Evolutionary conservation across 37 sponge, comb jelly and placozoan species (phyloP).

Genomic region (Theonella swinhoei): DNA sequence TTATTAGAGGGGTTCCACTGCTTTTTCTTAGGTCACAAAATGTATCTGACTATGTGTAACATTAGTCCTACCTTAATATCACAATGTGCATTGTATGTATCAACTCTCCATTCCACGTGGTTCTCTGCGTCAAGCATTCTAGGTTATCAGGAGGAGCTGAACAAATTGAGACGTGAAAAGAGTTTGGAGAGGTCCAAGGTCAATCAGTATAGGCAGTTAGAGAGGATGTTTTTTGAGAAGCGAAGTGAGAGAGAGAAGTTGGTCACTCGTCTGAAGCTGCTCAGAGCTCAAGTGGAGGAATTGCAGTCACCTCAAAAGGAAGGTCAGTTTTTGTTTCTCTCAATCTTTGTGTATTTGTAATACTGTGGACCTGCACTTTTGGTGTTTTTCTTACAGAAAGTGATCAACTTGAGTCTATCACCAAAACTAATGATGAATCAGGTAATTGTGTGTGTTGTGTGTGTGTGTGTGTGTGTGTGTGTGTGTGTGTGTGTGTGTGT

Average conservation of each 20-base stretch:
- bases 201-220: slow-evolving; percentile 2
- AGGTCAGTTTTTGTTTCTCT: slow-evolving; percentile 8
- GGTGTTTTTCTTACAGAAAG: background rate
- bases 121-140: no score
- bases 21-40: no score
- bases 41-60: no score
- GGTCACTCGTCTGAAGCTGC: slow-evolving; percentile 16
- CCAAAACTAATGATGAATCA: background rate
- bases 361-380: background rate
- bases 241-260: slow-evolving; percentile 38
- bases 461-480: background rate
- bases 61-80: no score
- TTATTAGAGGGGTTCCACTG: no score
- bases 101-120: no score
- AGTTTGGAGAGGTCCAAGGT: background rate
- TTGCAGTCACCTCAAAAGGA: slow-evolving; percentile 27
- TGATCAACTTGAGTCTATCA: no score
- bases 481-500: slow-evolving; percentile 22
- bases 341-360: background rate
- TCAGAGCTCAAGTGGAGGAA: slow-evolving; percentile 10
- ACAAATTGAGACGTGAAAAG: background rate
- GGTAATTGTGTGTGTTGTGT: background rate
- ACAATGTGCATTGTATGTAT: no score
- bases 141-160: slow-evolving; percentile 38
- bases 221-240: slow-evolving; percentile 13